Base-by-base conservation (phyloP, 2,888 invertebrate species). In the Heliothis peltigera region DNA sequence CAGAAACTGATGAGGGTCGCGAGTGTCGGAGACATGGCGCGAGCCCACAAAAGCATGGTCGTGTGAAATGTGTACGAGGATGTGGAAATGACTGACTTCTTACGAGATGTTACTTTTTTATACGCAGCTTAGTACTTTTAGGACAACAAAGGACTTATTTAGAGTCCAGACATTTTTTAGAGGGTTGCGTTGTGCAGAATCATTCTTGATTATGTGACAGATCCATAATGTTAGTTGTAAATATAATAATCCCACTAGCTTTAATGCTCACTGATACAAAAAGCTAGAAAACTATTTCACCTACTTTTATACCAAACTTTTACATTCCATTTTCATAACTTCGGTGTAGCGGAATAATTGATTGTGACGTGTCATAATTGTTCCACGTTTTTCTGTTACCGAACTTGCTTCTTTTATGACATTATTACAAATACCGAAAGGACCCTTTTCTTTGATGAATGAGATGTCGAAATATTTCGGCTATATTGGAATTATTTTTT, bases 1-100 rank as follows among this genome's bases (percentile, higher is more conserved):
- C 75, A 70, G 77, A 79, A 83, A 81, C 78, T 87, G 88, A 87
- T 81, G 83, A 87, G 86, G 87, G 88, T 88, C 67, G 56, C 70
- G 77, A 76, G 76, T 80, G 72, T 60, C 67, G 79, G 81, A 77
- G 79, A 86, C 87, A 81, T 54, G 73, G 75, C 81, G 79, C 83
- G 75, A 84, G 65, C 77, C 80, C 80, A 71, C 81, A 80, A 77
- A 76, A 73, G 74, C 70, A 75, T 51, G 69, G 58, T 66, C 61
- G 64, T 77, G 68, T 70, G 74, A 75, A 72, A 73, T 69, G 64
- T 73, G 67, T 58, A 71, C 32, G 49, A 21, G n/a, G 42, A 21
- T 71, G 15, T 54, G 52, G 21, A 28, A 22, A 19, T 21, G 75
- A 54, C 62, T 61, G 70, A 69, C 48, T 69, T 69, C 65, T 71